Evolutionary conservation across 2,113 vertebrate genomes (phyloP).

Genomic region (Mola mola): DNA sequence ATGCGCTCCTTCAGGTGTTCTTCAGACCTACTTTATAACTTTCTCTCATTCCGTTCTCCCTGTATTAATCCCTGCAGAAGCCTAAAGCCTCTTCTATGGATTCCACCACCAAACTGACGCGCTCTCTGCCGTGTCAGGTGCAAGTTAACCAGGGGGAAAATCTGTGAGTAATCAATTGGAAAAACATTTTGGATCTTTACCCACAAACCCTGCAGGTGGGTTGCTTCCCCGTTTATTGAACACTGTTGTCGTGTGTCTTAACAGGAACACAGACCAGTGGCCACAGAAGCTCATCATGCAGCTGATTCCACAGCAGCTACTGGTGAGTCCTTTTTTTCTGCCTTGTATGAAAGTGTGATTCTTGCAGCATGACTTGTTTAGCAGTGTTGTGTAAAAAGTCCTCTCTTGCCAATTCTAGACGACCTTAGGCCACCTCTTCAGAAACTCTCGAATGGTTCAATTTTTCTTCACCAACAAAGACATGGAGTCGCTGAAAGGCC

Average conservation of each 20-base stretch:
- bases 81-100: conserved; percentile 91
- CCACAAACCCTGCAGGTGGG: background rate
- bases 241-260: background rate
- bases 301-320: conserved; percentile 91
- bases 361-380: background rate
- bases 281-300: conserved; percentile 96
- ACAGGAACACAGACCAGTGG: conserved; percentile 93
- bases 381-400: conserved; percentile 1
- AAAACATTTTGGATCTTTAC: fast-evolving
- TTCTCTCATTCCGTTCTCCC: background rate
- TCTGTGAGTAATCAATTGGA: conserved; percentile 84
- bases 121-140: conserved; percentile 92
- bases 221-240: background rate
- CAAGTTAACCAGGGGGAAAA: conserved; percentile 93
- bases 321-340: conserved; percentile 76
- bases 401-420: conserved; percentile 73
- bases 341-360: background rate
- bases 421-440: conserved; percentile 90
- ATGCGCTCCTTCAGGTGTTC: background rate
- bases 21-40: background rate
- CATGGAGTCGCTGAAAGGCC: conserved; percentile 90
- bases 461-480: conserved; percentile 96
- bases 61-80: conserved; percentile 78
- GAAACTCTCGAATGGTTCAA: conserved; percentile 95
- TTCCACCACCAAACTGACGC: conserved; percentile 87